Evolutionary conservation across 2,113 vertebrate genomes (phyloP), one percentile per base, ranked within the genome.

Genomic region (Mus pahari): DNA sequence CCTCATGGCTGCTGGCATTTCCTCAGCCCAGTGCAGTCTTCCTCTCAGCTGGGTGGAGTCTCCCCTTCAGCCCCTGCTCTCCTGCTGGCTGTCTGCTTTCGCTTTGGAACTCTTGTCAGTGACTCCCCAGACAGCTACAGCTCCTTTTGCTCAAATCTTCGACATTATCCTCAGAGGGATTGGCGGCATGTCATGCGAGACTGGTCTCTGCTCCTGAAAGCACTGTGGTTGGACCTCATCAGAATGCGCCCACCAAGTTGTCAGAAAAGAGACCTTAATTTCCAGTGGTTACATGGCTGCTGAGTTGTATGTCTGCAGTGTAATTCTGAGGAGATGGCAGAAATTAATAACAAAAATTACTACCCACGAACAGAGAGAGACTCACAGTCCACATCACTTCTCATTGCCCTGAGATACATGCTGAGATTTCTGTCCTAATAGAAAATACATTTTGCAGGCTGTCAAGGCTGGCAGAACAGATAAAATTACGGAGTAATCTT

Each of bases 71-170:
- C 94, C 53, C 92, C 66, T 58, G 73, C 28, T 86, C 75, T 82
- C 55, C 22, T 8, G 4, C 77, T 89, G 92, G 42, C 89, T 91
- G 4, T 87, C 68, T 86, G 92, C 75, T 90, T 84, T 50, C 95
- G 87, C 36, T 92, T 24, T 28, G 71, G 36, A 97, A 50, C 7
- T 26, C 50, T 53, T 53, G 68, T 74, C 79, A 53, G n/a, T 75
- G 82, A 94, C 58, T 58, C 0, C 3, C 7, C 2, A 53, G 74
- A 68, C 77, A 53, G n/a, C 70, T 58, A 81, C 70, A 19, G 13
- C 26, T 84, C 42, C 82, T 94, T 94, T 92, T 75, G 84, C 92
- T 96, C 94, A 94, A 90, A 70, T 60, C 78, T 53, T 84, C 0
- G 0, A 58, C 4, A 5, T 87, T 81, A 5, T 71, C 77, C 90